These are phyloP conservation scores for Maniola hyperantus DNA, from an alignment of 2,888 invertebrate species.

Conservation along the genomic window DNA sequence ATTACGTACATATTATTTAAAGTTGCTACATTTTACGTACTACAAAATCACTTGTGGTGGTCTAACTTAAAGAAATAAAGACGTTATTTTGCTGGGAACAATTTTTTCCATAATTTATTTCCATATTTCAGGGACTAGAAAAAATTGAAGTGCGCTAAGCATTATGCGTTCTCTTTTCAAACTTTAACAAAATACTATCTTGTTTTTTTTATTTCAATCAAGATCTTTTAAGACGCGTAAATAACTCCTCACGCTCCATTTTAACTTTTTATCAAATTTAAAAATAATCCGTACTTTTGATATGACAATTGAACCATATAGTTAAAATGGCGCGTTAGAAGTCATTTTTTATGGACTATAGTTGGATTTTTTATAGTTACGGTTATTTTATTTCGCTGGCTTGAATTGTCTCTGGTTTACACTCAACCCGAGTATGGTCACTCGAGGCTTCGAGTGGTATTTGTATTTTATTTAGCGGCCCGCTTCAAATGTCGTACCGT, in stretches of 20 bases:
- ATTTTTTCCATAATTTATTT: too few species aligned
- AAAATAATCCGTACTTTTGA: too few species aligned
- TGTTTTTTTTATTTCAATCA: slow-evolving; percentile 26
- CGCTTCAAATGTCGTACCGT: slow-evolving; percentile 80
- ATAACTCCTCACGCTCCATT: too few species aligned
- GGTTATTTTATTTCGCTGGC: slow-evolving; percentile 69
- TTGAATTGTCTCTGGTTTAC: slow-evolving; percentile 69
- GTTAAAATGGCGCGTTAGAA: too few species aligned
- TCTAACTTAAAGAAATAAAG: neutral
- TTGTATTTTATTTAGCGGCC: slow-evolving; percentile 81
- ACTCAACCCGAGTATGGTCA: slow-evolving; percentile 61
- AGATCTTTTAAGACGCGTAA: too few species aligned
- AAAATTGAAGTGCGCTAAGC: too few species aligned
- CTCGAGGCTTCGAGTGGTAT: slow-evolving; percentile 64
- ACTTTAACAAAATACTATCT: neutral
- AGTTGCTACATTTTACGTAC: slow-evolving; percentile 7
- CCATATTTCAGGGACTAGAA: too few species aligned
- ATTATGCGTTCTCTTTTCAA: neutral
- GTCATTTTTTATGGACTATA: too few species aligned
- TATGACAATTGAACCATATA: too few species aligned
- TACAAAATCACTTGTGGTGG: neutral
- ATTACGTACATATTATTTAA: slow-evolving; percentile 50
- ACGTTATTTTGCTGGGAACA: too few species aligned
- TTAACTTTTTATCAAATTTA: too few species aligned
- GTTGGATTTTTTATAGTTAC: slow-evolving; percentile 73